Evolutionary conservation across 1,140 invertebrate genomes (phyloP).

Genomic region (Drosophila saltans): DNA sequence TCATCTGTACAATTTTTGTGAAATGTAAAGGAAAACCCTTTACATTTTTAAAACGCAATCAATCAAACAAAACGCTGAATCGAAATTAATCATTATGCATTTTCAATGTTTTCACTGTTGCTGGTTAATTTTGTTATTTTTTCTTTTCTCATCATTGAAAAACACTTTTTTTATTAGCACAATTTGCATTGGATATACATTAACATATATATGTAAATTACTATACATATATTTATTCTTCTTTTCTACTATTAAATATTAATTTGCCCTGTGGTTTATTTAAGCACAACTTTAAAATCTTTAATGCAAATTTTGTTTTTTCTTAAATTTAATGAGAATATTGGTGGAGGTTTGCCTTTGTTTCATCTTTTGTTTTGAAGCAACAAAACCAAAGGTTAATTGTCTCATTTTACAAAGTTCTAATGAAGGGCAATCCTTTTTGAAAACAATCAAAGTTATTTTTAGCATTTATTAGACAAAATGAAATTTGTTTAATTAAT

Average conservation of each 20-base stretch:
- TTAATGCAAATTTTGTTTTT: background rate
- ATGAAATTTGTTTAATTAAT: background rate
- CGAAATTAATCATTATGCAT: constrained; percentile 11
- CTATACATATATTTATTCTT: background rate
- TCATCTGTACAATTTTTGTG: background rate
- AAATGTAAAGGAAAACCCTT: background rate
- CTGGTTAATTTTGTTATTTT: background rate
- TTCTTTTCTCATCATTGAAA: constrained; percentile 8
- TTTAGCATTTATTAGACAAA: background rate
- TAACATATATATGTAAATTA: too few relatives aligned
- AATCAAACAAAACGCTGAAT: constrained; percentile 3
- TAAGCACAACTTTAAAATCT: background rate
- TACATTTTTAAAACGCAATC: constrained; percentile 15
- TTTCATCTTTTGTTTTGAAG: too few relatives aligned
- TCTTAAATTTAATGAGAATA: background rate
- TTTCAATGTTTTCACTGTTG: background rate
- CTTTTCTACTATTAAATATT: background rate
- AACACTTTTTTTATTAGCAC: constrained; percentile 10
- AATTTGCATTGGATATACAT: background rate
- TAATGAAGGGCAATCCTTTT: background rate
- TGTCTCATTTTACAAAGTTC: background rate
- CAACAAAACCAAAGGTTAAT: too few relatives aligned
- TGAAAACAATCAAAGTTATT: background rate
- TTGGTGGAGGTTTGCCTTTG: too few relatives aligned
- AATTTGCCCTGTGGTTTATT: background rate